These are phyloP conservation scores for Pangasius sanitwongsei DNA, from an alignment of 2,797 vertebrate genomes.

Conservation along the genomic window DNA sequence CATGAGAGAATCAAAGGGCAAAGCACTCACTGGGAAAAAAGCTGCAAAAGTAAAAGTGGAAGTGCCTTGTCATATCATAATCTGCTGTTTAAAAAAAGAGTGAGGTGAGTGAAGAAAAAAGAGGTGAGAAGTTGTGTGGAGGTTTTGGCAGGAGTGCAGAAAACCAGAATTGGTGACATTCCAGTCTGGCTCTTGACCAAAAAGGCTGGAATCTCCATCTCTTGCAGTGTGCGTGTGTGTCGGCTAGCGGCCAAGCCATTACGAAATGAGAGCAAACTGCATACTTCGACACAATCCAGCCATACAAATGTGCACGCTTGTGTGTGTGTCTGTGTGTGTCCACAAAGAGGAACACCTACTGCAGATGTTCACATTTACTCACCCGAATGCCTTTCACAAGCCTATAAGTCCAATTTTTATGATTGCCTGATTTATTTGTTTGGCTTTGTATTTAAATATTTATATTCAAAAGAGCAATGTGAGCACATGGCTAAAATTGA, in stretches of 20 bases:
- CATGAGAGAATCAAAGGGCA: slow-evolving; percentile 11
- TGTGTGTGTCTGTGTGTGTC: slow-evolving; percentile 21
- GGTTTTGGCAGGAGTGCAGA: slow-evolving; percentile 63
- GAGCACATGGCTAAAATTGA: not conserved
- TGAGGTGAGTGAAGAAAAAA: slow-evolving; percentile 4
- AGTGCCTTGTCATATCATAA: slow-evolving; percentile 22
- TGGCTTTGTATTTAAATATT: not conserved
- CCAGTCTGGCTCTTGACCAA: slow-evolving; percentile 67
- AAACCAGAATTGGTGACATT: slow-evolving; percentile 65
- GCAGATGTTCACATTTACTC: slow-evolving; percentile 17
- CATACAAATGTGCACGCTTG: slow-evolving; percentile 38
- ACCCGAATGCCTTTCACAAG: not conserved
- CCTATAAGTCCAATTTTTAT: not conserved
- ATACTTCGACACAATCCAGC: slow-evolving; percentile 55
- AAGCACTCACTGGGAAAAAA: not conserved
- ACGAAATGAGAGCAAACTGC: slow-evolving; percentile 62
- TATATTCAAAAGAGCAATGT: not conserved
- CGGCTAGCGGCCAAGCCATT: slow-evolving; percentile 66
- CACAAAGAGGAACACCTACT: slow-evolving; percentile 28
- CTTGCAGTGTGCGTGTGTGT: slow-evolving; percentile 50
- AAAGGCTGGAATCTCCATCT: slow-evolving; percentile 71
- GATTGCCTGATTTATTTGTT: not conserved
- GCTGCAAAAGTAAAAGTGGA: slow-evolving; percentile 28
- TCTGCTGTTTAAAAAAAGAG: slow-evolving; percentile 34
- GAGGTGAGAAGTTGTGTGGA: slow-evolving; percentile 51